A percentile compares a stretch with the other conserved stretches of the same genome.
Conservation (phyloP, 2,888 invertebrate genomes). For the Dynastes tityus region DNA sequence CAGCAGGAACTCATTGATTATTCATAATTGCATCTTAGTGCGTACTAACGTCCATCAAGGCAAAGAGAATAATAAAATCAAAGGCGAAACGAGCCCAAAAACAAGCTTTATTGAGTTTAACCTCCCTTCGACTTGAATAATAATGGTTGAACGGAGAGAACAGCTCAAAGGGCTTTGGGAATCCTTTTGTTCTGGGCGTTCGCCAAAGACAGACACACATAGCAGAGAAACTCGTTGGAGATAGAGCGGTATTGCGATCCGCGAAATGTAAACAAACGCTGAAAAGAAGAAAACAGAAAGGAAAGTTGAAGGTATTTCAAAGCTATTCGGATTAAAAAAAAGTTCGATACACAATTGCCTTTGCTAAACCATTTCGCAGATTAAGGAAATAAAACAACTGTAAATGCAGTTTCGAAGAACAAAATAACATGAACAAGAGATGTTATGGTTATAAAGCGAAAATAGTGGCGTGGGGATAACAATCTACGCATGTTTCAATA, state of each 20-base stretch:
- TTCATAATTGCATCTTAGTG: background rate
- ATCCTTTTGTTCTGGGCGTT: conserved; percentile 1
- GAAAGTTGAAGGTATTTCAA: too few species aligned
- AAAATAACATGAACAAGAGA: too few species aligned
- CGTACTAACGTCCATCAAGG: too few species aligned
- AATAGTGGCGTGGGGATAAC: too few species aligned
- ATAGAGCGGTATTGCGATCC: background rate
- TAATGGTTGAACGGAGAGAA: background rate
- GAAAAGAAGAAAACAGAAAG: too few species aligned
- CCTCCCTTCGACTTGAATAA: background rate
- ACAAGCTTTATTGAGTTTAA: conserved; percentile 5
- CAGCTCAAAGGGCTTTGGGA: conserved; percentile 10
- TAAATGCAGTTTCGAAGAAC: too few species aligned
- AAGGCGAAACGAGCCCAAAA: background rate
- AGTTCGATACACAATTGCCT: too few species aligned
- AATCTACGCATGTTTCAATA: too few species aligned
- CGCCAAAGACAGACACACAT: background rate
- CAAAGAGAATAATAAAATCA: background rate
- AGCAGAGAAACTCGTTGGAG: background rate
- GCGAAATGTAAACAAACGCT: background rate
- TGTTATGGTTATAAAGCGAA: too few species aligned
- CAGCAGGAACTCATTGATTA: background rate
- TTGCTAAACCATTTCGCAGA: too few species aligned
- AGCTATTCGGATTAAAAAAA: too few species aligned
- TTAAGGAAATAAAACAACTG: too few species aligned